Evolutionary conservation across 2,888 invertebrate species (phyloP), one percentile per base, ranked within the genome.

Genomic region (Plagodis dolabraria): DNA sequence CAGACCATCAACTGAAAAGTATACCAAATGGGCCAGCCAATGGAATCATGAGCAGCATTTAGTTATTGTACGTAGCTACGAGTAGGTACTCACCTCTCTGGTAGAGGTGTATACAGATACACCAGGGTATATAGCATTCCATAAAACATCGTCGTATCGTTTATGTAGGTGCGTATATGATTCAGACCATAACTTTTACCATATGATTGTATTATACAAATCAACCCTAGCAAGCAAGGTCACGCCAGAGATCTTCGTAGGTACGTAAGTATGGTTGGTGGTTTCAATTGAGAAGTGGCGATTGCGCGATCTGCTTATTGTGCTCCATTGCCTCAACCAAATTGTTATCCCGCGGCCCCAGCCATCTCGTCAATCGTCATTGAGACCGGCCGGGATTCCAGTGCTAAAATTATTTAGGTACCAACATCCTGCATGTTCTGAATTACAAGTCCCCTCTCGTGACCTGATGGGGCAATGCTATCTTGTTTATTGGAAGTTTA

Each of bases 301-400:
- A 46, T 53, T 33, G 38, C 42, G 35, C 47, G 55, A 55, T 36
- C 8, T 33, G 40, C 33, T 44, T 46, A 62, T 60, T 62, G 51
- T 45, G 54, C 58, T 49, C 38, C 36, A 50, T 55, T 52, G 57
- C 33, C 40, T 50, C 48, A 62, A 64, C 46, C 53, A 53, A 58
- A 58, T 63, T 57, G 60, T 42, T 36, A 54, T 48, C 47, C 47
- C 56, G 49, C n/a, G 51, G 59, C 48, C 56, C 53, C 55, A 46
- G 56, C 54, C 42, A 52, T 35, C 36, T 35, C 38, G 36, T 57
- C 49, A 50, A 49, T 12, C 7, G 53, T 47, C 57, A 63, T 47
- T 44, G 51, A 55, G 47, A 43, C 40, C 43, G 47, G 12, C 35
- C 47, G 49, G 51, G 60, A 63, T 57, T 58, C 44, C 40, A 51